Evolutionary conservation across 2,888 invertebrate species (phyloP).

Genomic region (Synanthedon formicaeformis): DNA sequence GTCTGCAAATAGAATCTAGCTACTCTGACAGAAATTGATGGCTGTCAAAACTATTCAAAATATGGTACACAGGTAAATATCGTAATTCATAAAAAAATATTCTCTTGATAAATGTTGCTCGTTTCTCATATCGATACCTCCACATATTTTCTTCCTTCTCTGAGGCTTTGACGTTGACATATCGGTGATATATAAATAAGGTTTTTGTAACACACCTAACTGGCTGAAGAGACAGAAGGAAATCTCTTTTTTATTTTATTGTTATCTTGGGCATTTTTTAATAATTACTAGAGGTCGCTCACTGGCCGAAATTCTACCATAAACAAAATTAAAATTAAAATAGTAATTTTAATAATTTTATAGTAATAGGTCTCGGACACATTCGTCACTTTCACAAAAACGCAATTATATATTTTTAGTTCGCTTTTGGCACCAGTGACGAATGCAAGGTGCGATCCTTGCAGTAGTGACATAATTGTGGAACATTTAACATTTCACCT

Average conservation of each 20-base stretch:
- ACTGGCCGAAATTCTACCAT: too few relatives aligned
- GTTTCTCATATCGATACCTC: conserved; percentile 37
- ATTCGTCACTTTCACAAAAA: too few relatives aligned
- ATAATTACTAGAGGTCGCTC: too few relatives aligned
- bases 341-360: too few relatives aligned
- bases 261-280: too few relatives aligned
- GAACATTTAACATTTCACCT: too few relatives aligned
- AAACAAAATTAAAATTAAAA: too few relatives aligned
- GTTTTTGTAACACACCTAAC: not conserved
- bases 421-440: too few relatives aligned
- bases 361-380: too few relatives aligned
- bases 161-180: conserved; percentile 32
- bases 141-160: not conserved
- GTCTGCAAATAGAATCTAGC: not conserved
- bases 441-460: too few relatives aligned
- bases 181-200: conserved; percentile 21
- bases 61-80: not conserved
- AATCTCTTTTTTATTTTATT: not conserved
- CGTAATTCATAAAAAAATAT: not conserved
- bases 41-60: not conserved
- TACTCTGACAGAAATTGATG: not conserved
- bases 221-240: not conserved
- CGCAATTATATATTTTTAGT: too few relatives aligned
- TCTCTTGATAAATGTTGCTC: conserved; percentile 26
- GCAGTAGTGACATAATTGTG: too few relatives aligned